Conservation (phyloP, 2,888 invertebrate genomes). For the Hesperia comma region DNA sequence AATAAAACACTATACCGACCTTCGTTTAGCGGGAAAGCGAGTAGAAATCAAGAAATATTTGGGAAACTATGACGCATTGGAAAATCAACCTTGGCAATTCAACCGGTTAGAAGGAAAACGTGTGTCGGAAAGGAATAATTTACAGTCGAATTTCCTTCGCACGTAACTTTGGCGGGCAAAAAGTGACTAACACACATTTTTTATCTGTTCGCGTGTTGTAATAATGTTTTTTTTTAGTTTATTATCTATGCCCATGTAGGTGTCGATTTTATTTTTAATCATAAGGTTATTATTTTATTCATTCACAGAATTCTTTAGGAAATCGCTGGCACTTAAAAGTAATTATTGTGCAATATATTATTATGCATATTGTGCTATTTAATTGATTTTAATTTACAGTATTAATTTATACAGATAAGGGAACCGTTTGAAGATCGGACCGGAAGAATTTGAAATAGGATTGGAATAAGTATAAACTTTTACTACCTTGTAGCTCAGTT, state of each 20-base stretch:
- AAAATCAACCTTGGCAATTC: conserved; percentile 50
- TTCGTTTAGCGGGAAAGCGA: conserved; percentile 47
- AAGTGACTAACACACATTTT: conserved; percentile 52
- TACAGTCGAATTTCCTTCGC: conserved; percentile 56
- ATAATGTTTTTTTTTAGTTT: conserved; percentile 41
- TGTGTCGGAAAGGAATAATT: conserved; percentile 60
- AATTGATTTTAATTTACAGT: no score
- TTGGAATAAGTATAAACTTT: no score
- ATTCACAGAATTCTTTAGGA: neutral
- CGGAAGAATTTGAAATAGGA: no score
- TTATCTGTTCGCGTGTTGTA: conserved; percentile 53
- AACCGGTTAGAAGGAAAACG: conserved; percentile 54
- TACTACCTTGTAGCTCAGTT: no score
- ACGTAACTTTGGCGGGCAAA: conserved; percentile 57
- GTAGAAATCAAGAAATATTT: conserved; percentile 51
- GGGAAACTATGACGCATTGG: conserved; percentile 50
- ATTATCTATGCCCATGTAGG: neutral
- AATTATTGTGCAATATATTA: no score
- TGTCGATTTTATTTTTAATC: neutral
- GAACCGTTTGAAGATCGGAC: no score
- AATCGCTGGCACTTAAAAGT: no score
- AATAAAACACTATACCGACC: conserved; percentile 10
- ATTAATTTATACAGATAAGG: no score
- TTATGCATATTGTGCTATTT: no score
- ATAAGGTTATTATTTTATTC: conserved; percentile 6